Conservation (phyloP, 2,888 invertebrate species). For the Phalangium opilio region DNA sequence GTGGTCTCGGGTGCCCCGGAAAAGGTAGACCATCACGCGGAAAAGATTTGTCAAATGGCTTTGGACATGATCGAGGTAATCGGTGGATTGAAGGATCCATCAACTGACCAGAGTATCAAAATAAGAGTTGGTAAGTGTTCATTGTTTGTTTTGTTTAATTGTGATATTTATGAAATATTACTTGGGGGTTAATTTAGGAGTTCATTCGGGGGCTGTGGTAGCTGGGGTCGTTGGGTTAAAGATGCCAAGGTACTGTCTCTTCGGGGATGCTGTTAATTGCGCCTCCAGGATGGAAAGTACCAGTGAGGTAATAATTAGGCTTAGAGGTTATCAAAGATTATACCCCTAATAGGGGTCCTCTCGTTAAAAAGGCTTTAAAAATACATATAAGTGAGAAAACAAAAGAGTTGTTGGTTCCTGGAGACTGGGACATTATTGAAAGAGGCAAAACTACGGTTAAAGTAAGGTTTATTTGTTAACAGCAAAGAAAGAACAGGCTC, state of each 20-base stretch:
- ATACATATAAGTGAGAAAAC: constrained; percentile 89
- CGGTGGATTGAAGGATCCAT: constrained; percentile 78
- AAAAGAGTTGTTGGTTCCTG: constrained; percentile 50
- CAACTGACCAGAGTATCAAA: constrained; percentile 46
- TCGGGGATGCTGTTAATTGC: constrained; percentile 80
- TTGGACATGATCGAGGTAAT: constrained; percentile 90
- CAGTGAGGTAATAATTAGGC: constrained; percentile 42
- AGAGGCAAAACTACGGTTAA: constrained; percentile 36
- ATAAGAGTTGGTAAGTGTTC: constrained; percentile 30
- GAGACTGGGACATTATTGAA: constrained; percentile 47
- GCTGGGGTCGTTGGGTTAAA: constrained; percentile 87
- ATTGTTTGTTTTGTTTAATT: not conserved
- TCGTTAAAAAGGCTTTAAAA: constrained; percentile 50
- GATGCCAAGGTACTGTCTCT: constrained; percentile 65
- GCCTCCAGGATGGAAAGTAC: constrained; percentile 87
- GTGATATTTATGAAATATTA: too few relatives aligned
- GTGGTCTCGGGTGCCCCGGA: constrained; percentile 83
- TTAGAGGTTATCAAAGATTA: too few relatives aligned
- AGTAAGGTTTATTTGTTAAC: constrained; percentile 5
- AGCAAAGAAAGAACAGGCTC: too few relatives aligned
- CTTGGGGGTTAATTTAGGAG: constrained; percentile 33
- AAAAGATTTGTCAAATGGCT: constrained; percentile 86
- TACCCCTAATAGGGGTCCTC: too few relatives aligned
- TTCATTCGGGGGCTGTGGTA: constrained; percentile 80
- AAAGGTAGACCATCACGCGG: constrained; percentile 79